Evolutionary conservation across 2,113 vertebrate genomes (phyloP), one percentile per base, ranked within the genome.

Genomic region (Syngnathus floridae): DNA sequence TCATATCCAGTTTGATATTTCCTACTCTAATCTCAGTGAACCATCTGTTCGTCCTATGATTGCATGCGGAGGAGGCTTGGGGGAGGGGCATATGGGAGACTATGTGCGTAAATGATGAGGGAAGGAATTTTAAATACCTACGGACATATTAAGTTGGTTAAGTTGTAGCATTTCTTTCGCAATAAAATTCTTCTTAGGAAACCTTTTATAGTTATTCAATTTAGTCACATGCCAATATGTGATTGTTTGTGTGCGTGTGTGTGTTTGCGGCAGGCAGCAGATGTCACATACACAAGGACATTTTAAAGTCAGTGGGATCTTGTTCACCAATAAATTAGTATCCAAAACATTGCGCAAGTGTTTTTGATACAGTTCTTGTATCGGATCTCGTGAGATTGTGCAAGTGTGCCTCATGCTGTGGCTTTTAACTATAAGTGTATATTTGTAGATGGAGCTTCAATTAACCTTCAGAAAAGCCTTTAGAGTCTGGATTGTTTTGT

Each of bases 1-100:
- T 84, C 84, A 80, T 74, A 82, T 85, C 72, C 64, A 80, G 62
- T 85, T 83, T 85, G 73, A 86, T 86, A 83, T 90, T 83, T 87
- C 70, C 73, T 75, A 55, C 41, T 67, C 73, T 89, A 88, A 91
- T 89, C 86, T 86, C 77, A 31, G 36, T 69, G 55, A 78, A 70
- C 86, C 87, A 88, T 92, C 86, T 90, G 84, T 81, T 83, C 71
- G 75, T 82, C 80, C 71, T 58, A 35, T 35, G 36, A 71, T 8
- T 69, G 71, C 45, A 64, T 59, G 65, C 16, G 19, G 70, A 36
- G 48, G 37, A 60, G 19, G 10, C 11, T 3, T 19, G 4, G 36
- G 31, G 7, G 45, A 22, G 45, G 45, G 48, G 36, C 13, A 26
- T 52, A 13, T 38, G 45, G 54, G 41, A 54, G 49, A 4, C 35